Base-by-base conservation (phyloP, 2,113 vertebrate genomes). In the Coturnix japonica region DNA sequence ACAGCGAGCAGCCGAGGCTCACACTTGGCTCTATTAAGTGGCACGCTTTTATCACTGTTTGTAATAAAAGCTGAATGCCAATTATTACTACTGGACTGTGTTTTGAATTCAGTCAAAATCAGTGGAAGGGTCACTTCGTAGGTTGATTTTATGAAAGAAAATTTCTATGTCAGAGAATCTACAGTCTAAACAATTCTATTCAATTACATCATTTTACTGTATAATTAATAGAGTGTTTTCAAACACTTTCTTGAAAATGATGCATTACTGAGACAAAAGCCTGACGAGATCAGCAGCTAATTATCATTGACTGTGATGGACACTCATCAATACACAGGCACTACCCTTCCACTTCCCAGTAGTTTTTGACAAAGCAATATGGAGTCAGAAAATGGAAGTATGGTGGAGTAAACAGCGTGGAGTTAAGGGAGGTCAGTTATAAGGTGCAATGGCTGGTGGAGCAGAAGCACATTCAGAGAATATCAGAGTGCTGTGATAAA, bases 121-220 rank as follows among this genome's bases (percentile, higher is more conserved):
- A 94, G 89, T 92, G 85, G 85, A 93, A 89, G 87, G 78, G 66
- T 37, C 49, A 69, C 57, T 85, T 89, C 2, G 3, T 67, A 90
- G 54, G 71, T 77, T 77, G 11, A 7, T 18, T 30, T 69, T 65
- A 44, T 59, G 56, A 47, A 96, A 92, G 85, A 85, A 75, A 61
- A 26, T 0, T 30, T 43, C 49, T 93, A 21, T 51, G 71, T 85
- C 71, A 63, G 65, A 75, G 85, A 90, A 72, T 66, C 72, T 78
- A 9, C 41, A 63, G 60, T 53, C 10, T 81, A 92, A 91, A 43
- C 82, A 94, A 73, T 80, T 31, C 22, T 63, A 46, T 53, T 93
- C 90, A 94, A 93, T 89, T 81, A 65, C 85, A 93, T 83, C 41
- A 90, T 90, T 95, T 93, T 91, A 96, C 91, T 96, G n/a, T 85